Conservation (phyloP, 1,140 invertebrate species). For the Nixonia krombeini region DNA sequence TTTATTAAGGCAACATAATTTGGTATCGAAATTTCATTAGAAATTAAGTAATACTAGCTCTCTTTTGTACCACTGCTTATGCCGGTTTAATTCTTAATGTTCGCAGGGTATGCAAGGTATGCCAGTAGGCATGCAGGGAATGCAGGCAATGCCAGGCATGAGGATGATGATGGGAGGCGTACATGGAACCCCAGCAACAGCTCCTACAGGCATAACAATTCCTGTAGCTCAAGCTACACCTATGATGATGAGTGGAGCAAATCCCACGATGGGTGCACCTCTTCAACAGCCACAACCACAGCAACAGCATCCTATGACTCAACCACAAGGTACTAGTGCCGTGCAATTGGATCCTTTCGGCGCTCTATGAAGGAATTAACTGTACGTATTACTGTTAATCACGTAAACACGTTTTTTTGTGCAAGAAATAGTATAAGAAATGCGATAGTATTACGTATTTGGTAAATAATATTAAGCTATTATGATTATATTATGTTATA, state of each 20-base stretch:
- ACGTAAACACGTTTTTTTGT: too few species aligned
- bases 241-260: conserved; percentile 61
- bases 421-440: too few species aligned
- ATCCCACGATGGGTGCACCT: conserved; percentile 59
- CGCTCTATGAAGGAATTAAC: conserved; percentile 68
- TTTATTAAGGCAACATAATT: too few species aligned
- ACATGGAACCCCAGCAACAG: conserved; percentile 53
- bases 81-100: too few species aligned
- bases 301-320: conserved; percentile 48
- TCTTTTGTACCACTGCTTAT: too few species aligned
- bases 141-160: conserved; percentile 57
- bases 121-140: conserved; percentile 60
- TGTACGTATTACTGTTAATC: too few species aligned
- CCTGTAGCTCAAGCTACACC: conserved; percentile 55
- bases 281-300: conserved; percentile 58
- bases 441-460: too few species aligned
- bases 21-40: too few species aligned
- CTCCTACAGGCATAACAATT: too few species aligned
- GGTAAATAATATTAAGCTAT: too few species aligned
- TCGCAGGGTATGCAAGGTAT: conserved; percentile 65
- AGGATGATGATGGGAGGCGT: conserved; percentile 66
- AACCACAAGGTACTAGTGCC: conserved; percentile 62
- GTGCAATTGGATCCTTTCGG: conserved; percentile 71
- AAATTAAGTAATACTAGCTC: too few species aligned
- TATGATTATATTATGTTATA: too few species aligned